Conservation (phyloP, 1,140 invertebrate genomes). For the Neodiprion pinetum region DNA sequence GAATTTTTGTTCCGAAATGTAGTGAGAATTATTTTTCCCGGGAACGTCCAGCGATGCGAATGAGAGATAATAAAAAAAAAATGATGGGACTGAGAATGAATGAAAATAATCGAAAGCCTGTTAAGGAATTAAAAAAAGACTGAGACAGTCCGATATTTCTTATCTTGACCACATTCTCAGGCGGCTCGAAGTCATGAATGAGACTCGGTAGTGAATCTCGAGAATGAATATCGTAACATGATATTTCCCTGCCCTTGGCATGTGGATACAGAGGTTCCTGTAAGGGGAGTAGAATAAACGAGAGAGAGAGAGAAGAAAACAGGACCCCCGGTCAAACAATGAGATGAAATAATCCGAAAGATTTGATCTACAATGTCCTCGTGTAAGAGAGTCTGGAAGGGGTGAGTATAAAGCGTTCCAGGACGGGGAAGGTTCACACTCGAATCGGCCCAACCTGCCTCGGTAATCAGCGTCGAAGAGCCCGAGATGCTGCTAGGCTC, state of each 20-base stretch:
- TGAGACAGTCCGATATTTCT: background rate
- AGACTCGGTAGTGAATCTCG: background rate
- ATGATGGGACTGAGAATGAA: no score
- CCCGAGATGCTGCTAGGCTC: background rate
- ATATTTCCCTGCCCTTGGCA: background rate
- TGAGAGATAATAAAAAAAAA: no score
- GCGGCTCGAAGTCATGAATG: background rate
- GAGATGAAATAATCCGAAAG: background rate
- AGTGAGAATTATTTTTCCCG: no score
- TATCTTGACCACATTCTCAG: background rate
- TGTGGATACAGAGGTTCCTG: background rate
- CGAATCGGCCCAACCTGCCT: background rate
- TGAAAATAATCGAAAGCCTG: no score
- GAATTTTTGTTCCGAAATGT: no score
- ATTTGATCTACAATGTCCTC: conserved; percentile 9
- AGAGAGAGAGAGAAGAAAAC: no score
- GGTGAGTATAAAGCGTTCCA: background rate
- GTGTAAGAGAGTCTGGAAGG: background rate
- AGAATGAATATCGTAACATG: background rate
- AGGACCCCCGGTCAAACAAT: background rate
- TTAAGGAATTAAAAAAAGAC: background rate
- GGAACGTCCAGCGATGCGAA: no score
- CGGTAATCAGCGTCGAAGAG: background rate
- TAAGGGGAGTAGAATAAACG: background rate
- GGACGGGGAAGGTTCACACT: conserved; percentile 4